Conservation (phyloP, 2,113 vertebrate genomes). For the Vombatus ursinus region DNA sequence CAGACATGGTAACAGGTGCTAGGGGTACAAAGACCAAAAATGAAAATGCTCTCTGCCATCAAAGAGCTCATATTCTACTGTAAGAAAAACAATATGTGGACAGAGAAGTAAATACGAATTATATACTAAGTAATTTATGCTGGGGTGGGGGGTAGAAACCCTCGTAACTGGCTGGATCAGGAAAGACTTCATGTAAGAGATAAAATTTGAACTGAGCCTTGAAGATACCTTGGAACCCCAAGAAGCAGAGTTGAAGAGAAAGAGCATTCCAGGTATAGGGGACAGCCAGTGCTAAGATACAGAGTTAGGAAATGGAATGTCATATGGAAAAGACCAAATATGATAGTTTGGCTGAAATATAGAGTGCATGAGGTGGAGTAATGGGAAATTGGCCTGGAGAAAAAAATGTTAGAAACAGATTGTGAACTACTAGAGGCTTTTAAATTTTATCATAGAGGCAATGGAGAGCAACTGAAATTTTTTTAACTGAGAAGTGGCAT, state of each 20-base stretch:
- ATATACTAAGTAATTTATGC: not conserved
- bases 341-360: not conserved
- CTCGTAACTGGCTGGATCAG: not conserved
- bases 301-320: not conserved
- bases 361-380: not conserved
- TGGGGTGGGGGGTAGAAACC: not conserved
- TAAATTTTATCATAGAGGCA: not conserved
- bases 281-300: not conserved
- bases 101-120: not conserved
- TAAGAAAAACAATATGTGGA: not conserved
- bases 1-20: not conserved
- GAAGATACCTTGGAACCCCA: not conserved
- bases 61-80: not conserved
- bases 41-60: not conserved
- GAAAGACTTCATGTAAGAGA: not conserved
- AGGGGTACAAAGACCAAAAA: not conserved
- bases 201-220: not conserved
- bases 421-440: not conserved
- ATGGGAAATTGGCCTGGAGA: not conserved
- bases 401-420: not conserved
- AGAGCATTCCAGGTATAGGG: not conserved
- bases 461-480: not conserved
- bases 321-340: not conserved
- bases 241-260: not conserved
- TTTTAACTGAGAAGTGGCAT: not conserved